Conservation (phyloP, 2,113 vertebrate genomes). For the Anguilla rostrata region DNA sequence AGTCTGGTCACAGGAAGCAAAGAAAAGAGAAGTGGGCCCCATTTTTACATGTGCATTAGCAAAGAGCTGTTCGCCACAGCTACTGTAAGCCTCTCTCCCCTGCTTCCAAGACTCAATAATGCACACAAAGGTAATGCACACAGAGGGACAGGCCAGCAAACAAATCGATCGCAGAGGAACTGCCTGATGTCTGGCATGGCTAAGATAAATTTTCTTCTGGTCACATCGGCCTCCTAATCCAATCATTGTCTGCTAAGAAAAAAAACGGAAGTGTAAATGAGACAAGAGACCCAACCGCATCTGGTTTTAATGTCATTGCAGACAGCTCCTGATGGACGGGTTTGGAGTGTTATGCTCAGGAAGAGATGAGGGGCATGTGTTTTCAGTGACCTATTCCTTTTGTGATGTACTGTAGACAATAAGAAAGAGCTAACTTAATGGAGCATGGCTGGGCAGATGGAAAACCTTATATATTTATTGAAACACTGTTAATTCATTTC, state of each 20-base stretch:
- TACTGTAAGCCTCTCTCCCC: background rate
- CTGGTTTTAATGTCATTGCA: background rate
- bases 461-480: background rate
- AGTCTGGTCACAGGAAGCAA: background rate
- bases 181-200: background rate
- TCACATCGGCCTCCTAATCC: background rate
- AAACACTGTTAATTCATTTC: background rate
- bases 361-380: background rate
- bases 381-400: background rate
- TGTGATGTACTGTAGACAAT: background rate
- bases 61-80: background rate
- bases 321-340: background rate
- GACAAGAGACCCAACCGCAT: background rate
- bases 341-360: background rate
- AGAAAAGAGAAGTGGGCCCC: background rate
- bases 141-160: background rate
- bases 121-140: background rate
- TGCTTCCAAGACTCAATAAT: background rate
- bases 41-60: background rate
- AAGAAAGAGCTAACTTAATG: background rate
- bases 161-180: background rate
- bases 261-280: background rate
- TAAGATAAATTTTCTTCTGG: background rate
- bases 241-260: background rate
- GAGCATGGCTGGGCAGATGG: too few species aligned